Conservation (phyloP, 2,888 invertebrate genomes). For the Leucoptera coffeella region DNA sequence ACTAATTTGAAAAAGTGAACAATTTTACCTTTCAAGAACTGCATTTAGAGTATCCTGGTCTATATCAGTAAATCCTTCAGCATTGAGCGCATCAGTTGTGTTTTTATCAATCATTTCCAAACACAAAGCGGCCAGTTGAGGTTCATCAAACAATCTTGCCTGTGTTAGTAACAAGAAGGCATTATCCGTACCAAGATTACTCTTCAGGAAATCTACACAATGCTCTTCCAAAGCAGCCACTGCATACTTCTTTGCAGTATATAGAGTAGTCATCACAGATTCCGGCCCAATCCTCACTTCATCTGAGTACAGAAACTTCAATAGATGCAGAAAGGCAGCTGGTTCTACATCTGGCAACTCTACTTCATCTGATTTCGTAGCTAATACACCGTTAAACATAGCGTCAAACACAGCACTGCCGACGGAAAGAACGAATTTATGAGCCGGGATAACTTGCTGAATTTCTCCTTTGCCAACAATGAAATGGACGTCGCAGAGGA, state of each 20-base stretch:
- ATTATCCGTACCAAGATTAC: slow-evolving; percentile 74
- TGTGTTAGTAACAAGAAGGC: slow-evolving; percentile 75
- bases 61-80: slow-evolving; percentile 78
- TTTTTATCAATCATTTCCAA: slow-evolving; percentile 79
- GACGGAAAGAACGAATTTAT: slow-evolving; percentile 72
- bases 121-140: slow-evolving; percentile 72
- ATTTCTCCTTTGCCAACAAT: slow-evolving; percentile 67
- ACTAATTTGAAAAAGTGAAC: neutral
- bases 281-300: slow-evolving; percentile 79
- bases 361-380: slow-evolving; percentile 63
- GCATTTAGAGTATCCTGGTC: slow-evolving; percentile 72
- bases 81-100: slow-evolving; percentile 70
- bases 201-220: slow-evolving; percentile 72
- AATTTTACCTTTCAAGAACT: slow-evolving; percentile 56
- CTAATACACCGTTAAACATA: slow-evolving; percentile 75
- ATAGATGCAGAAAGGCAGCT: slow-evolving; percentile 68
- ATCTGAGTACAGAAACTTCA: slow-evolving; percentile 72
- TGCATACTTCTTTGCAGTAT: slow-evolving; percentile 83
- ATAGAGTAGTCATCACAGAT: slow-evolving; percentile 80
- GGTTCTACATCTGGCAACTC: slow-evolving; percentile 82
- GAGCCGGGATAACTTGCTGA: slow-evolving; percentile 69
- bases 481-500: slow-evolving; percentile 65
- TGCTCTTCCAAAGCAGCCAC: slow-evolving; percentile 76
- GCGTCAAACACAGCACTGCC: slow-evolving; percentile 84
- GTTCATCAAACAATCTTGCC: slow-evolving; percentile 77